These are phyloP conservation scores for Carpatolechia fugitivella DNA, from an alignment of 2,888 invertebrate species.

Conservation along the genomic window DNA sequence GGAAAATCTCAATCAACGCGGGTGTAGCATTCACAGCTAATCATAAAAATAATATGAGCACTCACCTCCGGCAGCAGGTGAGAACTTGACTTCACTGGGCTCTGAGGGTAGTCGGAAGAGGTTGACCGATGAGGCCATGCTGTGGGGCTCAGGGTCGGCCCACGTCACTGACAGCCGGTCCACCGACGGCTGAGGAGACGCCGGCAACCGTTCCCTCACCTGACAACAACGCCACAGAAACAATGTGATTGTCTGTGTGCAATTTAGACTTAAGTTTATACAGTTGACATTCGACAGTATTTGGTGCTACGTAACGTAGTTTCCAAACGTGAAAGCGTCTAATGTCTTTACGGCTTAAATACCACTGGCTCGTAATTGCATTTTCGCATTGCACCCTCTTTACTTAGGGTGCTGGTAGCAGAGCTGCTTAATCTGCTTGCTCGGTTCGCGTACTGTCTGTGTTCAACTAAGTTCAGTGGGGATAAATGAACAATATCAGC, in stretches of 20 bases:
- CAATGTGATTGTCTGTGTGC: too few species aligned
- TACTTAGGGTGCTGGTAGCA: too few species aligned
- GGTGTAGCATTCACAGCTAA: neutral
- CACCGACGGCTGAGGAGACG: slow-evolving; percentile 84
- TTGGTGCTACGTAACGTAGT: too few species aligned
- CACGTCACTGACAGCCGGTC: slow-evolving; percentile 87
- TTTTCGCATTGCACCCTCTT: too few species aligned
- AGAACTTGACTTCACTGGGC: slow-evolving; percentile 69
- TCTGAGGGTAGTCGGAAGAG: slow-evolving; percentile 68
- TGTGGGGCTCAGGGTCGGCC: slow-evolving; percentile 79
- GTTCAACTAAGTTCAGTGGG: too few species aligned
- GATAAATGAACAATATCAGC: too few species aligned
- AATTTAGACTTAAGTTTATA: neutral
- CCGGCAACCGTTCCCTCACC: slow-evolving; percentile 74
- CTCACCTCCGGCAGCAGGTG: slow-evolving; percentile 39
- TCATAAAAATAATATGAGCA: neutral
- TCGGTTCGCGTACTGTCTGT: neutral
- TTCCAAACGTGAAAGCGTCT: too few species aligned
- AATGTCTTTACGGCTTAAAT: too few species aligned
- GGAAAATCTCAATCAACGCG: neutral
- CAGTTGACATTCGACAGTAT: too few species aligned
- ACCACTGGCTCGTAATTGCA: too few species aligned
- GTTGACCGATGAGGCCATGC: slow-evolving; percentile 69
- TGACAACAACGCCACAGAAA: slow-evolving; percentile 28
- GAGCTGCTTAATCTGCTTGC: too few species aligned